A percentile compares a stretch with the other conserved stretches of the same genome.
These are phyloP conservation scores for Ectemnius continuus DNA, from an alignment of 2,888 invertebrate genomes.

Conservation along the genomic window DNA sequence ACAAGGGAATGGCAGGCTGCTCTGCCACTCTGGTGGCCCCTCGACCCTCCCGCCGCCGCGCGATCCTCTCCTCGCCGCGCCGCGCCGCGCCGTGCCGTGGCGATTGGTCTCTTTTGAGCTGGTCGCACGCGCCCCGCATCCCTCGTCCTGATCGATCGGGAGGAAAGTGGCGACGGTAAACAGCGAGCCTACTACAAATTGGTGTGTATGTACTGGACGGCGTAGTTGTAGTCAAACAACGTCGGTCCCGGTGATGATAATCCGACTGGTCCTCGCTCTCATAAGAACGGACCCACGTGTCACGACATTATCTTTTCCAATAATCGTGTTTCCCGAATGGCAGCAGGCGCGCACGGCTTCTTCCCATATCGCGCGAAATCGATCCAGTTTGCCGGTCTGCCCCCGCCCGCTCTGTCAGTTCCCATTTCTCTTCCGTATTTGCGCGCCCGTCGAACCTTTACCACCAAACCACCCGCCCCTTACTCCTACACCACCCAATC, in stretches of 20 bases:
- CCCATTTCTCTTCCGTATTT: slow-evolving; percentile 32
- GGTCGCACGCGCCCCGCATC: slow-evolving; percentile 1
- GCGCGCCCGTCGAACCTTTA: slow-evolving; percentile 17
- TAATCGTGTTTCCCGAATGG: slow-evolving; percentile 22
- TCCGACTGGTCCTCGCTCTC: slow-evolving; percentile 10
- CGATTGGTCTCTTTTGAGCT: slow-evolving; percentile 11
- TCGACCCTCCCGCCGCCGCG: no score
- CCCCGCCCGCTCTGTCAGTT: neutral
- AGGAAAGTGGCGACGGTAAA: slow-evolving; percentile 56
- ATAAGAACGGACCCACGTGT: slow-evolving; percentile 25
- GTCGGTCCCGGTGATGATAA: slow-evolving; percentile 33
- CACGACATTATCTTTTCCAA: slow-evolving; percentile 40
- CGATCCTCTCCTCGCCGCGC: neutral
- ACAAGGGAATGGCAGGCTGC: slow-evolving; percentile 51
- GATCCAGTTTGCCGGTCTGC: slow-evolving; percentile 17
- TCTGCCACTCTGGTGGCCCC: slow-evolving; percentile 10
- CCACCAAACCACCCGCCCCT: neutral
- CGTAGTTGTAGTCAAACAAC: slow-evolving; percentile 36
- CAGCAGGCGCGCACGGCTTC: neutral
- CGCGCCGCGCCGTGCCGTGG: no score
- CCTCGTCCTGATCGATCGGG: slow-evolving; percentile 51
- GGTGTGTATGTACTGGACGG: slow-evolving; percentile 23
- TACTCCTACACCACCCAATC: no score
- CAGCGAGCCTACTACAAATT: slow-evolving; percentile 51
- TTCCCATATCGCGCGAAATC: slow-evolving; percentile 8